Evolutionary conservation across 2,888 invertebrate genomes (phyloP), one percentile per base, ranked within the genome.

Genomic region (Fabriciana adippe): DNA sequence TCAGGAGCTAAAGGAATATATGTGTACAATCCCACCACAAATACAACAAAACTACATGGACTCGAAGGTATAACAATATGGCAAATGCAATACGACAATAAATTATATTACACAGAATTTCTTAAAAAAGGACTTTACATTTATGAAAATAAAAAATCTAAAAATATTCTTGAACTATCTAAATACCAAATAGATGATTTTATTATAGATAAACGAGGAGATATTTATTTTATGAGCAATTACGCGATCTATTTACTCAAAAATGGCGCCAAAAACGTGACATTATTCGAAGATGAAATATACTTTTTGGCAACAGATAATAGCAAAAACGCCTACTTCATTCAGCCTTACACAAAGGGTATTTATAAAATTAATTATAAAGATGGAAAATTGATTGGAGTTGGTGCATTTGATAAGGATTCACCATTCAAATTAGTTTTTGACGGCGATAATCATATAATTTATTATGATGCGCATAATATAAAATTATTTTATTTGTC

Each of bases 151-250:
- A 83, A 80, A 53, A 80, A 79, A 73, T 76, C 81, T 0, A 79
- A 75, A 61, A 74, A 72, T 13, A 73, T 89, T 3, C 18, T 74
- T 4, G 75, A 81, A 2, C 50, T 88, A 47, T 77, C 82, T 2
- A 78, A 82, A 64, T 88, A 78, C 62, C 76, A 75, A 35, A 83
- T 90, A 50, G 88, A 89, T 62, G 87, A 89, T 73, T 89, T 89
- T 54, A 78, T 89, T 5, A 74, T 89, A 47, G 89, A 89, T 72
- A 81, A 82, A 70, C 73, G 70, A 13, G 81, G 80, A 5, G 85
- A 89, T 66, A 79, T 88, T 18, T 89, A 87, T 69, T 88, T 89
- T 60, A 74, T 83, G 75, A 83, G 81, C n/a, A 77, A 85, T 53
- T 79, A 75, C 0, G 79, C 78, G 3, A 74, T 86, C 26, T 87